Evolutionary conservation across 2,113 vertebrate genomes (phyloP).

Genomic region (Oreocharis arfaki): DNA sequence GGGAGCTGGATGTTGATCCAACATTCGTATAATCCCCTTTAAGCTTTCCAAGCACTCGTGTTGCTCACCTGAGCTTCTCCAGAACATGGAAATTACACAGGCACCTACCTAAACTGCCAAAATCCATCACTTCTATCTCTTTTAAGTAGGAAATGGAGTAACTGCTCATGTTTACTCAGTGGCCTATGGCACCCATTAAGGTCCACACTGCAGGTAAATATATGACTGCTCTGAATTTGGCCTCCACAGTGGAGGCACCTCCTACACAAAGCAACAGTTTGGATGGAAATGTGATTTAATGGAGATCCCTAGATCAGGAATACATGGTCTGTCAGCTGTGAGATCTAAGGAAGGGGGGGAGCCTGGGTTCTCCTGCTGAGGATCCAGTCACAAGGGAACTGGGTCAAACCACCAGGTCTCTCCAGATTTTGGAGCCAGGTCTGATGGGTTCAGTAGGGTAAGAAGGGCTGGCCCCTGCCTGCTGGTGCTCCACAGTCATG

Average conservation of each 20-base stretch:
- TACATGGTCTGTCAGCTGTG: accelerated
- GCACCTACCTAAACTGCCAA: not conserved
- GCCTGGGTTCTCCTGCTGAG: not conserved
- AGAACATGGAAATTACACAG: not conserved
- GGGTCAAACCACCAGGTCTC: not conserved
- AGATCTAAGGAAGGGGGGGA: not conserved
- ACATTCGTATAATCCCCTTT: accelerated
- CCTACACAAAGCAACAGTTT: not conserved
- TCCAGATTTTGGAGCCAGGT: not conserved
- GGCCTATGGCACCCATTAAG: not conserved
- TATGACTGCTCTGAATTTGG: not conserved
- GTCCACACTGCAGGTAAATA: not conserved
- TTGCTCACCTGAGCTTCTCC: not conserved
- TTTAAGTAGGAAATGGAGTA: not conserved
- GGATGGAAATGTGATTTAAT: not conserved
- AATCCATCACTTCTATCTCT: not conserved
- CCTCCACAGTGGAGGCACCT: not conserved
- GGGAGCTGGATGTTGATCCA: not conserved
- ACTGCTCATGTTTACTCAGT: not conserved
- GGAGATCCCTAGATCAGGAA: not conserved
- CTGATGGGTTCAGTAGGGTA: not conserved
- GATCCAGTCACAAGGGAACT: not conserved
- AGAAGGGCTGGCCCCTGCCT: not conserved
- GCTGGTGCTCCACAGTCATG: not conserved
- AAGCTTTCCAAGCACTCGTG: not conserved